Evolutionary conservation across 2,888 invertebrate genomes (phyloP), one percentile per base, ranked within the genome.

Genomic region (Dryomyza anilis): DNA sequence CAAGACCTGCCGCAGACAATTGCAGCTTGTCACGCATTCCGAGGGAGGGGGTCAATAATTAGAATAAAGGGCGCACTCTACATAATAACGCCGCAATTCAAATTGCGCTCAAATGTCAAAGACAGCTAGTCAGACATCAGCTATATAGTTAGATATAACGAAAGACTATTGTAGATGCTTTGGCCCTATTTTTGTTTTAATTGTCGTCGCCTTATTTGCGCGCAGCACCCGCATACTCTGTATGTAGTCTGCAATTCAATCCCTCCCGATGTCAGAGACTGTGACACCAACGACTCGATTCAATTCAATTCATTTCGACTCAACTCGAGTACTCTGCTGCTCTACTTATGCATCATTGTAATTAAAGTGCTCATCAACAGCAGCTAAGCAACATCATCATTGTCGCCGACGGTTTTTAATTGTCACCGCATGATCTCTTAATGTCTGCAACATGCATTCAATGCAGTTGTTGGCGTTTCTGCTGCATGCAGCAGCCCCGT

Each of bases 201-300:
- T n/a, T 27, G 27, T 52, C 7, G 16, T 27, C 27, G 25, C 16
- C 23, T 52, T 16, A 23, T 52, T 21, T 19, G 33, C 53, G 33
- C 30, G 19, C 53, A 19, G 53, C 53, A 53, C 53, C 53, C 53
- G 53, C 53, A 53, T 53, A 19, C 29, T 14, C 27, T 16, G 43
- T 52, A 25, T 23, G n/a, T 27, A 16, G n/a, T 27, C 19, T 10
- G 21, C 46, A 21, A 14, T 8, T 14, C 21, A 23, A 7, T n/a
- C 4, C 46, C 3, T 21, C 50, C 16, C 29, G n/a, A 52, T n/a
- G n/a, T n/a, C n/a, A n/a, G n/a, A n/a, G n/a, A n/a, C n/a, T n/a
- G n/a, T n/a, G n/a, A n/a, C n/a, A n/a, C n/a, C n/a, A n/a, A n/a
- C n/a, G n/a, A n/a, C n/a, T n/a, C n/a, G n/a, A n/a, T n/a, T n/a